Conservation (phyloP, 2,113 vertebrate species). For the Dromas ardeola region DNA sequence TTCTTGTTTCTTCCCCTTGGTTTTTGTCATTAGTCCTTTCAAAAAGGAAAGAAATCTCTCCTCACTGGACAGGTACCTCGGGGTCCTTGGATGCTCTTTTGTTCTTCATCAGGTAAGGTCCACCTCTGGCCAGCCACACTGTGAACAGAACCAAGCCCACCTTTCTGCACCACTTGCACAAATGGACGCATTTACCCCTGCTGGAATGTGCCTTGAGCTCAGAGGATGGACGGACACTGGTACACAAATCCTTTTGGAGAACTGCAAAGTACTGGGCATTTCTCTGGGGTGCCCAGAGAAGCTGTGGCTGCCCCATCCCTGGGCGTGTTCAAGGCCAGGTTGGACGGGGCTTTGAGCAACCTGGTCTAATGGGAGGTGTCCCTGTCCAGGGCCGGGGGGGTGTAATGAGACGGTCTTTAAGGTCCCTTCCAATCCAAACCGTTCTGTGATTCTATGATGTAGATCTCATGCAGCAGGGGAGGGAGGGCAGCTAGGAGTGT, state of each 20-base stretch:
- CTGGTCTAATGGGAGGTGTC: too few relatives aligned
- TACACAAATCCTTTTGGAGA: neutral
- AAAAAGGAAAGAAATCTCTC: neutral
- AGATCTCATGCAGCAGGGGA: rapidly evolving
- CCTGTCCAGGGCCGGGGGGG: too few relatives aligned
- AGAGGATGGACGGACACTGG: neutral
- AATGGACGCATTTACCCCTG: neutral
- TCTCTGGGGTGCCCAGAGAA: too few relatives aligned
- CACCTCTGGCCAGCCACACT: neutral
- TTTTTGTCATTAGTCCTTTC: neutral
- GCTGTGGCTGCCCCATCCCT: too few relatives aligned
- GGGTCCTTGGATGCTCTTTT: neutral
- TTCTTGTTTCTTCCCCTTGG: neutral
- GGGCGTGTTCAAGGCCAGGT: too few relatives aligned
- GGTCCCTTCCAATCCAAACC: too few relatives aligned
- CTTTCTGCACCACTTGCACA: neutral
- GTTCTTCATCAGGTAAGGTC: neutral
- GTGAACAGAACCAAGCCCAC: neutral
- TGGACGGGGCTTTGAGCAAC: too few relatives aligned
- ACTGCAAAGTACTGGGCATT: neutral
- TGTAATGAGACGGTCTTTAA: too few relatives aligned
- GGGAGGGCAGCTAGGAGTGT: neutral
- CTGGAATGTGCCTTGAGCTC: neutral
- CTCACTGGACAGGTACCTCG: rapidly evolving
- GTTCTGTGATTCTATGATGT: neutral